Evolutionary conservation across 2,113 vertebrate genomes (phyloP).

Genomic region (Halichoerus grypus): DNA sequence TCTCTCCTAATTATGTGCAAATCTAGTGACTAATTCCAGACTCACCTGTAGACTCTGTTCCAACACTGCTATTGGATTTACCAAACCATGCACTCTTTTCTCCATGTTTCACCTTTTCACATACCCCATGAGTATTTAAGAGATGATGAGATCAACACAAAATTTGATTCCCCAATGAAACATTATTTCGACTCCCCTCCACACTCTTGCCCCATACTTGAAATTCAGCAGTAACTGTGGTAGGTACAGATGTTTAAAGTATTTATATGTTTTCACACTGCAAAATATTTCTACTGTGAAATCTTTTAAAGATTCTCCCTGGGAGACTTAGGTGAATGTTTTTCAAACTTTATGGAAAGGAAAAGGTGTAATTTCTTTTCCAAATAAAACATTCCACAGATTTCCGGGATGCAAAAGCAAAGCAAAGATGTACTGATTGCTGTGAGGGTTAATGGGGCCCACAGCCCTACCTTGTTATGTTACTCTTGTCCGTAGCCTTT

Average conservation of each 20-base stretch:
- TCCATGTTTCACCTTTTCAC: neutral
- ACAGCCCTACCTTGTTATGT: neutral
- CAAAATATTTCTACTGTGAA: neutral
- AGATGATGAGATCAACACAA: neutral
- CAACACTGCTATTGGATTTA: neutral
- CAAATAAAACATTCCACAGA: neutral
- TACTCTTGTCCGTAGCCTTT: neutral
- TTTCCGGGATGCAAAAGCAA: neutral
- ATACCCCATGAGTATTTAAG: neutral
- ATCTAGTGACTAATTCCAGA: neutral
- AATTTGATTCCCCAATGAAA: neutral
- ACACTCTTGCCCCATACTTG: neutral
- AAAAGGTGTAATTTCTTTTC: neutral
- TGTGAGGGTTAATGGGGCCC: neutral
- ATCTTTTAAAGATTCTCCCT: neutral
- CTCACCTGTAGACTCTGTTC: neutral
- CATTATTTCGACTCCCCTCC: neutral
- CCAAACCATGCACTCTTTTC: neutral
- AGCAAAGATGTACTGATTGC: neutral
- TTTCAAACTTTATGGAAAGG: neutral
- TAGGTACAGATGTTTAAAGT: neutral
- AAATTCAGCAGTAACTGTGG: neutral
- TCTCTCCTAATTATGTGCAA: neutral
- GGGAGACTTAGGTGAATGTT: neutral
- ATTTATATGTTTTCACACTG: neutral